A percentile compares a stretch with the other conserved stretches of the same genome.
Evolutionary conservation across 2,797 vertebrate species (phyloP).

Genomic region (Poecilia gillii): DNA sequence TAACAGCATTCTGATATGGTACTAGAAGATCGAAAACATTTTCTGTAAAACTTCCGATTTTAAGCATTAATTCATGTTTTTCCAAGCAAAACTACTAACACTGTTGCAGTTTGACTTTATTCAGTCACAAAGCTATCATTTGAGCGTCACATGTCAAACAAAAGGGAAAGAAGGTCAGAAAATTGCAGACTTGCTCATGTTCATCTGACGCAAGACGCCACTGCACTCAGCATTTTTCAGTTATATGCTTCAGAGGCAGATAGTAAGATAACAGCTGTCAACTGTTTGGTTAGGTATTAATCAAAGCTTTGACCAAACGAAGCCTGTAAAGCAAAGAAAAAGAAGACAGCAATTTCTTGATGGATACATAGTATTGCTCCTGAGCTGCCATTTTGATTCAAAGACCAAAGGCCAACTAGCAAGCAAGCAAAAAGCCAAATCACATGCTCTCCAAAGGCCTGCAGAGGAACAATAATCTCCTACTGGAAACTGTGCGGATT

Average conservation of each 20-base stretch:
- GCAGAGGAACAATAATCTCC: conserved; percentile 34
- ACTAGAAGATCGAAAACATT: too few relatives aligned
- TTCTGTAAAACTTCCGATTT: neutral
- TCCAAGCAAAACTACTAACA: neutral
- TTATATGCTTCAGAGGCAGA: neutral
- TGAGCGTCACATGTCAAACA: conserved; percentile 41
- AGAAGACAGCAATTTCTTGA: neutral
- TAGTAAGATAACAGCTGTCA: neutral
- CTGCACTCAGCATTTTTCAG: conserved; percentile 39
- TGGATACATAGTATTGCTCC: neutral
- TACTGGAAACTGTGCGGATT: conserved; percentile 35
- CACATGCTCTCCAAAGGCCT: conserved; percentile 64
- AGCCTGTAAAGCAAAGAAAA: neutral
- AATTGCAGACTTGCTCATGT: conserved; percentile 31
- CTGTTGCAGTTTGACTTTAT: neutral
- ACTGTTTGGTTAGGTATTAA: neutral
- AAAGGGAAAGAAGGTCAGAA: conserved; percentile 35
- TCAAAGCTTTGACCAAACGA: neutral
- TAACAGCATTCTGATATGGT: neutral
- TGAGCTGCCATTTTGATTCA: conserved; percentile 27
- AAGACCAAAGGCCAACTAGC: conserved; percentile 44
- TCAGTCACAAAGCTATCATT: conserved; percentile 21
- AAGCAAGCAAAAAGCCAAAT: conserved; percentile 65
- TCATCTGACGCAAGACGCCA: conserved; percentile 36
- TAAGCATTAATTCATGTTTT: neutral